Percentiles rank a stretch among this genome's conserved stretches.
These are phyloP conservation scores for Ceyx margarethae DNA, from an alignment of 2,113 vertebrate species.

Conservation along the genomic window DNA sequence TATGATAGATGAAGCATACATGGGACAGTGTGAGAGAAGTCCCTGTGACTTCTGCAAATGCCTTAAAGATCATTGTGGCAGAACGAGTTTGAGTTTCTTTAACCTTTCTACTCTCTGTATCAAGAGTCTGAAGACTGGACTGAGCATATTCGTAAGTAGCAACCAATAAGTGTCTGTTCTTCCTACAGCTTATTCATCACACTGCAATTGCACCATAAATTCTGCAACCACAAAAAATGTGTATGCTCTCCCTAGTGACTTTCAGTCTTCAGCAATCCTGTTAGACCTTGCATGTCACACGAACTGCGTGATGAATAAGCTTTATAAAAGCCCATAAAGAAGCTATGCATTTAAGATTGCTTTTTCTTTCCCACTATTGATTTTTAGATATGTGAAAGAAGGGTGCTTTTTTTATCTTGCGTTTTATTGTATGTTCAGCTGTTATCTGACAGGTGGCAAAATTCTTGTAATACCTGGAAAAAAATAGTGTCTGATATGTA, in stretches of 20 bases:
- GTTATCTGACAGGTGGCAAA: neutral
- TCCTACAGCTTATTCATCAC: fast-evolving
- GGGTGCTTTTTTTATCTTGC: neutral
- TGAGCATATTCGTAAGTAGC: constrained; percentile 87
- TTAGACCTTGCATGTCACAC: fast-evolving
- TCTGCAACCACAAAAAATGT: neutral
- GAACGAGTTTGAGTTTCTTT: constrained; percentile 64
- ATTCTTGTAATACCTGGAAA: neutral
- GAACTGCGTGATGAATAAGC: neutral
- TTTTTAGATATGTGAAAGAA: neutral
- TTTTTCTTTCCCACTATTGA: neutral
- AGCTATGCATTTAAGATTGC: neutral
- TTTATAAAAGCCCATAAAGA: neutral
- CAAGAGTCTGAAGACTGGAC: constrained; percentile 78
- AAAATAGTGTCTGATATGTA: neutral
- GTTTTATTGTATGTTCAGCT: neutral
- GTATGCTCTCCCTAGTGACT: neutral
- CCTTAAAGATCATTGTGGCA: neutral
- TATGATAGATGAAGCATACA: fast-evolving
- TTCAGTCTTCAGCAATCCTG: neutral
- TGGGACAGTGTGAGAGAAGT: neutral
- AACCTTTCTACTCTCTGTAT: constrained; percentile 82
- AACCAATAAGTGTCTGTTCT: neutral
- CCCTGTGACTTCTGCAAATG: neutral
- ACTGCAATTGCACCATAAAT: neutral